phyloP scores from a whole-genome alignment of 2,888 invertebrate species.

The Heteromyza rotundicornis region DNA sequence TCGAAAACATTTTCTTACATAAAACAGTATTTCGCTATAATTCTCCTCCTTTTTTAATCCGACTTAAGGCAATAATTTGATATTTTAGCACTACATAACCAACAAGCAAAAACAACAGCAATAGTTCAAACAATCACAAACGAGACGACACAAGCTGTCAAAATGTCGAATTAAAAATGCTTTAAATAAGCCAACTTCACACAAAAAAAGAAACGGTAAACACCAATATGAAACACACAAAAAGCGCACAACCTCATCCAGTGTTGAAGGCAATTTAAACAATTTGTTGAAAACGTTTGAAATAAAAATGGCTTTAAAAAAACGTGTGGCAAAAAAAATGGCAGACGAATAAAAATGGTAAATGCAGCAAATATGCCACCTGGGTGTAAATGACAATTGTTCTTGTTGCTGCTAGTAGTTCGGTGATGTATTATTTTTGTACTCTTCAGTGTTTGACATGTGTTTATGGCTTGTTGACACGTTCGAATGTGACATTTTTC shows the following conservation, averaged over 20 bases:
- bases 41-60: neutral
- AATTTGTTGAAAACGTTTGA: neutral
- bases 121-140: neutral
- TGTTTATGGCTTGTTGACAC: slow-evolving; percentile 4
- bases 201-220: neutral
- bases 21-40: no score
- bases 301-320: neutral
- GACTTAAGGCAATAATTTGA: neutral
- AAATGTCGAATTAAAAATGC: slow-evolving; percentile 1
- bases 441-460: neutral
- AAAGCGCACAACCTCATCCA: neutral
- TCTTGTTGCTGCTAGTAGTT: neutral
- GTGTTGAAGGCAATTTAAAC: slow-evolving; percentile 1
- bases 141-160: neutral
- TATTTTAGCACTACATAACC: neutral
- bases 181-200: no score
- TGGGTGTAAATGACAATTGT: neutral
- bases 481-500: neutral
- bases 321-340: no score
- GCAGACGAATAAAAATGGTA: no score
- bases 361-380: slow-evolving; percentile 1
- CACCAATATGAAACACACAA: no score
- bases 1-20: no score
- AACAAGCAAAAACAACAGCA: slow-evolving; percentile 1
- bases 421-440: neutral